Percentiles rank a stretch among this genome's conserved stretches.
These are phyloP conservation scores for Asbolus verrucosus DNA, from an alignment of 1,140 invertebrate species.

Conservation along the genomic window DNA sequence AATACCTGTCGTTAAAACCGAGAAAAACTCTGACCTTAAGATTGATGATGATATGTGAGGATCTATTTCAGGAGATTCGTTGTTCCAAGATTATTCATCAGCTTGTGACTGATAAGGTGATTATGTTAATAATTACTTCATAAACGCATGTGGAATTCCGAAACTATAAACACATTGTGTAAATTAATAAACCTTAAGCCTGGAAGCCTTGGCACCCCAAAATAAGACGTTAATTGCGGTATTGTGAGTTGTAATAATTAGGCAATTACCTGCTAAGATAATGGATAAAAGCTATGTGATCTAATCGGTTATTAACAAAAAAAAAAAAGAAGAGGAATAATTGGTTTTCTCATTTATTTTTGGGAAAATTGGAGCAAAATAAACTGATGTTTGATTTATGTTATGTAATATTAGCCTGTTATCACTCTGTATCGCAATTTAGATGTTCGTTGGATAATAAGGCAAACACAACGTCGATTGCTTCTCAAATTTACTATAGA, in stretches of 20 bases:
- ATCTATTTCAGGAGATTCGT: constrained; percentile 19
- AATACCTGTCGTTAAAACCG: constrained; percentile 4
- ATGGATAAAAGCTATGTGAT: too few species aligned
- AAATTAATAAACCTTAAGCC: too few species aligned
- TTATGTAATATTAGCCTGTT: constrained; percentile 22
- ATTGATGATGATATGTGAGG: too few species aligned
- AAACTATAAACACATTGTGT: too few species aligned
- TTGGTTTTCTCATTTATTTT: constrained; percentile 2
- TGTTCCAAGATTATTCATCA: too few species aligned
- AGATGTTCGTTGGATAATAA: constrained; percentile 16
- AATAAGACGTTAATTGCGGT: too few species aligned
- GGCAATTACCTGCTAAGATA: too few species aligned
- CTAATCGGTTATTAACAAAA: too few species aligned
- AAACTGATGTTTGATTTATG: constrained; percentile 29
- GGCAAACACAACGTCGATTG: constrained; percentile 25
- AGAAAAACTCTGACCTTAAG: constrained; percentile 2
- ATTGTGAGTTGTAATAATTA: too few species aligned
- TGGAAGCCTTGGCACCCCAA: too few species aligned
- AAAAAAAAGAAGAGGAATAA: not conserved
- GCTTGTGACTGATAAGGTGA: too few species aligned
- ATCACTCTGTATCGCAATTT: constrained; percentile 43
- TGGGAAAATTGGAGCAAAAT: not conserved
- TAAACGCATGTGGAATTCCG: too few species aligned
- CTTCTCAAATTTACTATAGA: constrained; percentile 36
- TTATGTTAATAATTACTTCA: constrained; percentile 19